Base-by-base conservation (phyloP, 2,888 invertebrate genomes). In the Rambutsinella grinnellia region DNA sequence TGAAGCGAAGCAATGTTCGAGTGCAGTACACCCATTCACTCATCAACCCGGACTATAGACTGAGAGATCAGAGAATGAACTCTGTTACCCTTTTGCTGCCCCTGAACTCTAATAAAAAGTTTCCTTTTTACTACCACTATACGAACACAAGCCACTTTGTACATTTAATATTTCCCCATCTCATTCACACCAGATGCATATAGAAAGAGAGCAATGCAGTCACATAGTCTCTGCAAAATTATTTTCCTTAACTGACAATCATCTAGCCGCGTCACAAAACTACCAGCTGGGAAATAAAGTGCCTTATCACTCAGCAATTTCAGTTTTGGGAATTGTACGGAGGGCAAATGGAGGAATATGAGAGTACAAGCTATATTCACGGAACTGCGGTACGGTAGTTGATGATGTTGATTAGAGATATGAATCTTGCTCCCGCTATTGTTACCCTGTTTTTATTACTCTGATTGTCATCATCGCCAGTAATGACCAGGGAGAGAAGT, bases 51-150 rank as follows among this genome's bases (percentile, higher is more conserved):
- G n/a, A n/a, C n/a, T n/a, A n/a, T n/a, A n/a, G n/a, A n/a, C n/a
- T n/a, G n/a, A n/a, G n/a, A 36, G 6, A 36, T 13, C 36, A 36
- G 36, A 47, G 24, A 28, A 53, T 63, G 56, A 74, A 74, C 65
- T 74, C 53, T 51, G 53, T 66, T 66, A 46, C 72, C 72, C 60
- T 66, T 54, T 54, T 6, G 21, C 6, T 60, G 65, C 66, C 72
- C 72, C 63, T 71, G 71, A 74, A 74, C 72, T 60, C 61, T 72
- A 72, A 72, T 72, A 72, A 72, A 72, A 58, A 36, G 13, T 72
- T 72, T 56, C 60, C 56, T 53, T 36, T 63, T 71, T 62, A 70
- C 62, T 56, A 53, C 36, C 36, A 36, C 6, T n/a, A n/a, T 62
- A 61, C 69, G 44, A 10, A 54, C 54, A 54, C 23, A 36, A 5